Evolutionary conservation across 2,113 vertebrate species (phyloP).

Genomic region (Caranx ignobilis): DNA sequence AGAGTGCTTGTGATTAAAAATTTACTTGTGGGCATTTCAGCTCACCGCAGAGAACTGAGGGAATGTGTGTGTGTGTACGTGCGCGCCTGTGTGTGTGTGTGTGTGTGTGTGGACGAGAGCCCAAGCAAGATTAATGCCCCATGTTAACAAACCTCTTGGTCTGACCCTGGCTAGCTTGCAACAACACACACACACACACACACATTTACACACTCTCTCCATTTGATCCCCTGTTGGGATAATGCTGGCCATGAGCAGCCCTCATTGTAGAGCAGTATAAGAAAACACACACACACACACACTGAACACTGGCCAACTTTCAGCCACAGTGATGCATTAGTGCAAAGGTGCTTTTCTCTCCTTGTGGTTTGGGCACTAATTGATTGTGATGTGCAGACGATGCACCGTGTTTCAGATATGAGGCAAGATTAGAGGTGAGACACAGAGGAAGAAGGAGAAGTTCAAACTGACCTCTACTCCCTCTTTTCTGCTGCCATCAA

Average conservation of each 20-base stretch:
- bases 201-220: background rate
- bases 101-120: constrained; percentile 33
- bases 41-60: constrained; percentile 27
- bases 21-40: constrained; percentile 54
- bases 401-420: background rate
- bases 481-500: background rate
- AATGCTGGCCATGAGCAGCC: constrained; percentile 20
- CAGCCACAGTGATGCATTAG: constrained; percentile 52
- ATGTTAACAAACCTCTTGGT: constrained; percentile 58
- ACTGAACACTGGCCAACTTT: constrained; percentile 40
- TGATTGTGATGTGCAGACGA: constrained; percentile 18
- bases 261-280: background rate
- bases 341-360: constrained; percentile 40
- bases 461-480: background rate
- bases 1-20: constrained; percentile 65
- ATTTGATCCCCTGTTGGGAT: constrained; percentile 27
- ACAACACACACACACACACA: background rate
- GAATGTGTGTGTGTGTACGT: constrained; percentile 8
- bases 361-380: constrained; percentile 5
- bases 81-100: background rate
- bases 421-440: constrained; percentile 4
- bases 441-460: background rate
- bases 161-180: constrained; percentile 31
- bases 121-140: constrained; percentile 51
- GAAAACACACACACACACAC: constrained; percentile 15